phyloP scores from a whole-genome alignment of 2,113 vertebrate genomes.

The Kryptolebias marmoratus region DNA sequence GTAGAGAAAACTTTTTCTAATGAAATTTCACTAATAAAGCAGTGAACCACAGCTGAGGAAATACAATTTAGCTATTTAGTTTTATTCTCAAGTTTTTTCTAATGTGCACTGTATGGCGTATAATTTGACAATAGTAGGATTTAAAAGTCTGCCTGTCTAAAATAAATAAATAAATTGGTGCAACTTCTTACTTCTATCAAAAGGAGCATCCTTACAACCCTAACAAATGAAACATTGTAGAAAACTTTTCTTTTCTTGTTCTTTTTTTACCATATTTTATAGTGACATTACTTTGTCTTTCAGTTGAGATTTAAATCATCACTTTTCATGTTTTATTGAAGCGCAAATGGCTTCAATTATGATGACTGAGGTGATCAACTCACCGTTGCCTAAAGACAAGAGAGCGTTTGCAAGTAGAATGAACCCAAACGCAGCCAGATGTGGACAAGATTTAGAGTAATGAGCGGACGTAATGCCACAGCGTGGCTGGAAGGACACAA shows the following conservation, averaged over 20 bases:
- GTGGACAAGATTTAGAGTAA: conserved; percentile 21
- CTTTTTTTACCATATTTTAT: neutral
- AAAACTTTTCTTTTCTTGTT: neutral
- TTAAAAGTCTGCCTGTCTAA: too few species aligned
- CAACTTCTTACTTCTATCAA: too few species aligned
- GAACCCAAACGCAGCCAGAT: conserved; percentile 35
- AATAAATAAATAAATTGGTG: too few species aligned
- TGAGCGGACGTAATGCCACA: conserved; percentile 15
- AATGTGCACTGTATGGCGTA: too few species aligned
- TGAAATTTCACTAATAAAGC: too few species aligned
- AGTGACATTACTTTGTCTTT: neutral
- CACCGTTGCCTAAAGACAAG: conserved; percentile 3
- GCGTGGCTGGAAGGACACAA: conserved; percentile 5
- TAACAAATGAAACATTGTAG: too few species aligned
- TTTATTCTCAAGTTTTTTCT: too few species aligned
- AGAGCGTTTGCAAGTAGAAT: conserved; percentile 18
- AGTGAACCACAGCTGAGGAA: too few species aligned
- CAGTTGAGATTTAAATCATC: neutral
- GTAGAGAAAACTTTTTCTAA: too few species aligned
- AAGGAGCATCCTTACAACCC: too few species aligned
- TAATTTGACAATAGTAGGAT: too few species aligned
- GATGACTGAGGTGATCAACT: neutral
- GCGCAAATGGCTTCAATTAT: conserved; percentile 40
- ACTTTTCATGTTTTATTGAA: conserved; percentile 17
- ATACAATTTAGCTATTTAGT: too few species aligned